phyloP scores from a whole-genome alignment of 2,888 invertebrate genomes.

The Nebria salina region DNA sequence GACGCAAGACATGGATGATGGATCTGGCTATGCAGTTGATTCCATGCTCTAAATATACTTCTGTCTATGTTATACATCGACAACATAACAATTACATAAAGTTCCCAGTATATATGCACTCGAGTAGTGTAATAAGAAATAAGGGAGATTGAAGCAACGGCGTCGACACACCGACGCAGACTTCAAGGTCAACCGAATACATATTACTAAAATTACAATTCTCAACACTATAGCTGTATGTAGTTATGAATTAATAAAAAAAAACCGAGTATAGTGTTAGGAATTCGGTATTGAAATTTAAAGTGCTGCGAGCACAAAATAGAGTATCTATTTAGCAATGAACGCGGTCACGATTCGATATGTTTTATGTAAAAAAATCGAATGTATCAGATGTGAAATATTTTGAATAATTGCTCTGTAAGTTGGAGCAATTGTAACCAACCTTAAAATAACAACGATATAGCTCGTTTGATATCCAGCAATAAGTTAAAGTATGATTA shows the following conservation, averaged over 20 bases:
- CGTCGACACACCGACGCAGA: constrained; percentile 6
- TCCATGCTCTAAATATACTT: neutral
- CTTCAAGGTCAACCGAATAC: constrained; percentile 14
- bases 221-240: neutral
- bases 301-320: too few species aligned
- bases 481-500: constrained; percentile 1
- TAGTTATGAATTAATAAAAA: too few species aligned
- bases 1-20: constrained; percentile 2
- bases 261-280: too few species aligned
- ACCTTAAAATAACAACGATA: neutral
- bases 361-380: too few species aligned
- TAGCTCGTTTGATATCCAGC: neutral
- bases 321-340: too few species aligned
- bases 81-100: too few species aligned
- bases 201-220: constrained; percentile 8
- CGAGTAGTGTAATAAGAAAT: too few species aligned
- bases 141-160: neutral
- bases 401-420: constrained; percentile 29
- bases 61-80: neutral
- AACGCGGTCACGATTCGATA: too few species aligned
- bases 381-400: too few species aligned
- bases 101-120: neutral
- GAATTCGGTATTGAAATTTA: too few species aligned
- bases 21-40: neutral
- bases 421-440: constrained; percentile 6